Evolutionary conservation across 2,113 vertebrate species (phyloP), one percentile per base, ranked within the genome.

Genomic region (Pollimyrus isidori): DNA sequence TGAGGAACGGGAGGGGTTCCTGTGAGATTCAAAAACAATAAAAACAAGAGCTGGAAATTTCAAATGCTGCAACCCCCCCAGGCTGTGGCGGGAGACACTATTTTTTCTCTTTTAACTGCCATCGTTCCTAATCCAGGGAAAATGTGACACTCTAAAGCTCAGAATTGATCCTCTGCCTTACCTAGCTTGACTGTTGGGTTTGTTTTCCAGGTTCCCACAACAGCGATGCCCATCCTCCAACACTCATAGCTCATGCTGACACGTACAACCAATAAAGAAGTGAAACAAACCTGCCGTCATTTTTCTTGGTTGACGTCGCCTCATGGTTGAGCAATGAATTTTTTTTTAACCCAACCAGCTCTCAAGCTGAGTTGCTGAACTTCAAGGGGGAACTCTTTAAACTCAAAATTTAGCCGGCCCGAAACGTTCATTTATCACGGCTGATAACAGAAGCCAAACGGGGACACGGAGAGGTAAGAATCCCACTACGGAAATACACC

Each of bases 341-440:
- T 87, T 65, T 65, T 69, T 69, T 13, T 30, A 73, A 58, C 45
- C 83, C 45, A 39, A 50, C 35, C 53, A 21, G 23, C 52, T 86
- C 83, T 53, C 30, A 45, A 62, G 84, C 9, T 30, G 30, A 69
- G 45, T 45, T 56, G 21, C 76, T 50, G 7, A 84, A 56, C 76
- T 84, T 85, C 42, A 62, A 84, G 53, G 84, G 89, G 50, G 84
- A 73, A 26, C 83, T 87, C 30, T 73, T 85, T 89, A 89, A 86
- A 73, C 84, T 86, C 30, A 46, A 89, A 89, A 73, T 86, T 86
- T 89, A 73, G 42, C 89, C 7, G 5, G 62, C 53, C 17, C 35
- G 26, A 69, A 89, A 86, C 7, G 19, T 50, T 52, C 89, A 89
- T 89, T 89, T 69, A 89, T 89, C 89, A 89, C 89, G 52, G 42